Conservation (phyloP, 2,797 vertebrate genomes). For the Tokudaia muenninki region DNA sequence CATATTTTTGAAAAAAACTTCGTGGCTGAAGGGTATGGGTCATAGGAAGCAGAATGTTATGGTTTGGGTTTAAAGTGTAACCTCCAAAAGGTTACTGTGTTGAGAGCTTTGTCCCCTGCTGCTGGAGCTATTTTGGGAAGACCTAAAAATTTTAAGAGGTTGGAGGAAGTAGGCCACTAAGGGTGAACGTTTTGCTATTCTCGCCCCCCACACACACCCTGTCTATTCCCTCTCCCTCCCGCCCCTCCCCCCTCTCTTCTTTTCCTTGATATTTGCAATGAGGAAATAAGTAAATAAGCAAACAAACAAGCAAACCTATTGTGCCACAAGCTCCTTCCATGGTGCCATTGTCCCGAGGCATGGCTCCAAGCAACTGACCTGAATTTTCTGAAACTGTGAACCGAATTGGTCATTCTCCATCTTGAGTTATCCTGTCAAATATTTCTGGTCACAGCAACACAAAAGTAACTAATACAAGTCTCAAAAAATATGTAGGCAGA, state of each 20-base stretch:
- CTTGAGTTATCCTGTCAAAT: not conserved
- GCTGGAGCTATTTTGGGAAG: not conserved
- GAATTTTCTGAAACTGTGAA: not conserved
- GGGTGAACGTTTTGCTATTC: not conserved
- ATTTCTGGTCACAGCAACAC: not conserved
- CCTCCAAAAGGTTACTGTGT: not conserved
- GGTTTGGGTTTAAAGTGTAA: not conserved
- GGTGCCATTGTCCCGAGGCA: too few relatives aligned
- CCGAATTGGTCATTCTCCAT: not conserved
- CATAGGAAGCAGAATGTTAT: too few relatives aligned
- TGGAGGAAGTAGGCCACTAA: not conserved
- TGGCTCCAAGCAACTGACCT: not conserved
- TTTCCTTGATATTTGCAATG: not conserved
- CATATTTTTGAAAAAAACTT: not conserved
- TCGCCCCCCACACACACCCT: not conserved
- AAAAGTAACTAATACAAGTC: not conserved
- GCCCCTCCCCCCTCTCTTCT: not conserved
- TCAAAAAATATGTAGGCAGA: not conserved
- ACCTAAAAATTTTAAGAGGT: not conserved
- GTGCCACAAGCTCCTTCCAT: too few relatives aligned
- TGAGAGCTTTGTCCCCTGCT: not conserved
- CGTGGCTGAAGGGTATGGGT: not conserved
- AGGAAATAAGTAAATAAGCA: not conserved
- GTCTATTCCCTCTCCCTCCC: not conserved
- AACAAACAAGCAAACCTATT: too few relatives aligned